Evolutionary conservation across 2,113 vertebrate species (phyloP), one percentile per base, ranked within the genome.

Genomic region (Dasypus novemcinctus): DNA sequence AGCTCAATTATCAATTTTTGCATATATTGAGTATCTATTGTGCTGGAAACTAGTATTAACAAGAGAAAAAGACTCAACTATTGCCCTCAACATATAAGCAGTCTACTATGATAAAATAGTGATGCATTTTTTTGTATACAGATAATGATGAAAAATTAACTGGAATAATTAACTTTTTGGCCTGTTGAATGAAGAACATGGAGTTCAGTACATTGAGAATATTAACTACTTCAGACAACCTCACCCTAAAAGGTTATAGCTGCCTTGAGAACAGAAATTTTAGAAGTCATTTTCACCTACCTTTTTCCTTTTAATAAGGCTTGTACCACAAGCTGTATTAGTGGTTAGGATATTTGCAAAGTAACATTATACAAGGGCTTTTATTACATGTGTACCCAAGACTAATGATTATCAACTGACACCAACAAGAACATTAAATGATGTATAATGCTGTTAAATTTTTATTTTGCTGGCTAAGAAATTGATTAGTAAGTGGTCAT

Each of bases 401-500:
- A 54, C 54, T 83, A 96, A 91, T 66, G 25, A 31, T 49, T 66
- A 57, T 64, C 9, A 71, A 66, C 21, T 3, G 76, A 87, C 64
- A 87, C 68, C 69, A 87, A 71, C 64, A 52, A 90, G 69, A 83
- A 78, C 31, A 68, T 71, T 71, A 82, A 82, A 59, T 21, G 6
- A 20, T 83, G 3, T 79, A 66, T 72, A 33, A 87, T 36, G 18
- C 59, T 71, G n/a, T 80, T 78, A 76, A 66, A 63, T 41, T 86
- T 93, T 92, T 90, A 72, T 90, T 71, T 92, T 27, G 29, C 21
- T 95, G 75, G 43, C 43, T 59, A 72, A 72, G 38, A 83, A 90
- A 79, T 66, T 57, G 66, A 76, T 87, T 86, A 90, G 23, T 57
- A 87, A 90, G 54, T 33, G 12, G 59, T 59, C 23, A 80, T 36